Conservation (phyloP, 2,113 vertebrate species). For the Thalassoma bifasciatum region DNA sequence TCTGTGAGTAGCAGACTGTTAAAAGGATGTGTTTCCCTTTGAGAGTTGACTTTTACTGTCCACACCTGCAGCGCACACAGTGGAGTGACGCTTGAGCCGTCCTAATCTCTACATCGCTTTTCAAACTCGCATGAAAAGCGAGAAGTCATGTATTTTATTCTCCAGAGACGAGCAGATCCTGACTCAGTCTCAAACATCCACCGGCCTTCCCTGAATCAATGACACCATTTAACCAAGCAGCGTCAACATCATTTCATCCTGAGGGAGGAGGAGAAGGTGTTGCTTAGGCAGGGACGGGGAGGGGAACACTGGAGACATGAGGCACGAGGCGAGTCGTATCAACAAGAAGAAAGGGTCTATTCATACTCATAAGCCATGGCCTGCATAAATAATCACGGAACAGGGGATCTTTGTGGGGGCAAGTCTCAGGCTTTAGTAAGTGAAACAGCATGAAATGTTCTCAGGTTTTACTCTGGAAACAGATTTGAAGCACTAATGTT, state of each 20-base stretch:
- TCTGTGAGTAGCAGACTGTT: no score
- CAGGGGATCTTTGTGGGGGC: conserved; percentile 59
- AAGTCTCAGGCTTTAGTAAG: background rate
- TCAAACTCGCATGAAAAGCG: no score
- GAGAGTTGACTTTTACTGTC: no score
- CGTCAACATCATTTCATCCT: conserved; percentile 50
- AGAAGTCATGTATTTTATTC: background rate
- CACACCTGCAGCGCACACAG: no score
- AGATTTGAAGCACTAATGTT: background rate
- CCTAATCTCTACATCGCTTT: no score
- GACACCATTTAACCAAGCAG: conserved; percentile 45
- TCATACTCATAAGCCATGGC: conserved; percentile 57
- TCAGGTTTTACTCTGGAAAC: background rate
- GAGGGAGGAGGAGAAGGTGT: conserved; percentile 28
- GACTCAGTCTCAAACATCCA: conserved; percentile 1
- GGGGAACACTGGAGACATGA: conserved; percentile 50
- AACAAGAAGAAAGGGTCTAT: conserved; percentile 67
- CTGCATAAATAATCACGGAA: conserved; percentile 62
- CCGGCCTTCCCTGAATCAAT: conserved; percentile 42
- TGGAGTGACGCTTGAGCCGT: no score
- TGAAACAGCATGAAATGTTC: conserved; percentile 4
- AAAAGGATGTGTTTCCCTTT: no score
- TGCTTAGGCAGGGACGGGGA: conserved; percentile 30
- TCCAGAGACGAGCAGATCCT: background rate
- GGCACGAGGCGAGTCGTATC: conserved; percentile 21